These are phyloP conservation scores for Poeciliopsis presidionis DNA, from an alignment of 2,797 vertebrate genomes.

Conservation along the genomic window DNA sequence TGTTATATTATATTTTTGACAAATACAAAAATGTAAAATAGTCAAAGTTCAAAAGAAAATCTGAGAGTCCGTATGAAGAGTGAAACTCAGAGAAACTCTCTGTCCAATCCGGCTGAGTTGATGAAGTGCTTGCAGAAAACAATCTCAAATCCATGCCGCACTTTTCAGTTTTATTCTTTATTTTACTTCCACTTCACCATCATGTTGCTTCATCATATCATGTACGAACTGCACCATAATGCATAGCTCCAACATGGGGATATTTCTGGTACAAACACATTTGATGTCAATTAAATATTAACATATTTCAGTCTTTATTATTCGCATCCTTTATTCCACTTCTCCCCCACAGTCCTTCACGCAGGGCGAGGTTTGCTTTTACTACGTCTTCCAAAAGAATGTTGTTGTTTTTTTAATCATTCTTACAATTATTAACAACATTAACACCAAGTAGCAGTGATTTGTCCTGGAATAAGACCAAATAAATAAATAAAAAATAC, in stretches of 20 bases:
- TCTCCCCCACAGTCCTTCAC: neutral
- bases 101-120: neutral
- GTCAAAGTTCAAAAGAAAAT: neutral
- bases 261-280: neutral
- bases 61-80: neutral
- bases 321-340: neutral
- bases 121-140: neutral
- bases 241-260: neutral
- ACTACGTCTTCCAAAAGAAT: neutral
- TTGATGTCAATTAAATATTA: neutral
- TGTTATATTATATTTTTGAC: too few species aligned
- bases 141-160: neutral
- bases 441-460: neutral
- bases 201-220: neutral
- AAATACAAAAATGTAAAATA: neutral
- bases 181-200: neutral
- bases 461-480: conserved; percentile 2
- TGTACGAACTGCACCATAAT: neutral
- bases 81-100: neutral
- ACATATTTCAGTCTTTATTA: neutral
- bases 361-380: neutral
- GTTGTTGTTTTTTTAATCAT: neutral
- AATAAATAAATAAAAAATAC: neutral
- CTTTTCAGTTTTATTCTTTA: neutral
- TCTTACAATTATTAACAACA: neutral